A percentile compares a stretch with the other conserved stretches of the same genome.
Evolutionary conservation across 92 coral and sea anemone genomes (phyloP).

Genomic region (Parazoanthus darwini): DNA sequence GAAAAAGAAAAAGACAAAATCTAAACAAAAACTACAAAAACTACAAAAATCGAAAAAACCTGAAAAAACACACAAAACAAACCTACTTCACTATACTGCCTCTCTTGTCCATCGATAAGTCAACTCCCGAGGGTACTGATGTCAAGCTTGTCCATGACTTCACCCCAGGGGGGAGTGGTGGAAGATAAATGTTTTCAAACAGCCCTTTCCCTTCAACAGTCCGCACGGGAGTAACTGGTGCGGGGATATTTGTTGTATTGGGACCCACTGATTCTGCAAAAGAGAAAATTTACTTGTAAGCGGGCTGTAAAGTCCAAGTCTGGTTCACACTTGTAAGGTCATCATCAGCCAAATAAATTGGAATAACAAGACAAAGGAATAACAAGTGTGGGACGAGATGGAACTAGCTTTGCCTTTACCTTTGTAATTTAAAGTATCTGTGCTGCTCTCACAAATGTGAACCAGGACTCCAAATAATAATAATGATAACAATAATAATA

Average conservation of each 20-base stretch:
- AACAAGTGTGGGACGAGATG: too few relatives aligned
- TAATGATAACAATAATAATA: too few relatives aligned
- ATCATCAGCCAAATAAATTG: too few relatives aligned
- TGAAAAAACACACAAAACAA: not conserved
- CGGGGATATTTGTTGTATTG: conserved; percentile 44
- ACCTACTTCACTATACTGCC: conserved; percentile 52
- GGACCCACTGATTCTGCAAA: conserved; percentile 6
- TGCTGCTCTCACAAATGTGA: too few relatives aligned
- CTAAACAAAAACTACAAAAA: not conserved
- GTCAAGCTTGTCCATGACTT: conserved; percentile 68
- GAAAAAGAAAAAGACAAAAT: not conserved
- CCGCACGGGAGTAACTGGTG: conserved; percentile 73
- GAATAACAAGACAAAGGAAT: too few relatives aligned
- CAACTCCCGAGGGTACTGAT: conserved; percentile 31
- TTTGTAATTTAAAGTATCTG: not conserved
- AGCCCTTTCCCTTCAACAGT: conserved; percentile 79
- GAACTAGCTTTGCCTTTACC: too few relatives aligned
- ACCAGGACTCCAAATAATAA: too few relatives aligned
- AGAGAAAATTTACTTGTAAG: not conserved
- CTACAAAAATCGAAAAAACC: not conserved
- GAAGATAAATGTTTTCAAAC: conserved; percentile 85
- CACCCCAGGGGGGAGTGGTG: conserved; percentile 81
- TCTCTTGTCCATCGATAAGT: conserved; percentile 44
- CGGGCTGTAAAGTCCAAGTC: not conserved
- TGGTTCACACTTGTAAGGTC: not conserved